Conservation (phyloP, 2,113 vertebrate genomes). For the Sebastes schlegelii region DNA sequence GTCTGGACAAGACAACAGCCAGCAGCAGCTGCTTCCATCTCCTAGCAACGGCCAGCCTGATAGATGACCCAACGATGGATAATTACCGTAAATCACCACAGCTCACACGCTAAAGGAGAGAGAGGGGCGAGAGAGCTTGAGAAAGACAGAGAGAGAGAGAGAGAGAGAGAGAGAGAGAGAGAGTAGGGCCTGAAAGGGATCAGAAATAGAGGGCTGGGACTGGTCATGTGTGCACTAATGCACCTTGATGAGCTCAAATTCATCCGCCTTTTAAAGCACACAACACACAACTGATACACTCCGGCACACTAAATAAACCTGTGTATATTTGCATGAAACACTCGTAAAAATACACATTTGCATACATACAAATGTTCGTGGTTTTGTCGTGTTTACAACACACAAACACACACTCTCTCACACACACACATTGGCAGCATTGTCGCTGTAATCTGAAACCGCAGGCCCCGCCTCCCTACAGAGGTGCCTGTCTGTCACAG, state of each 20-base stretch:
- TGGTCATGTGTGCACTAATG: conserved; percentile 87
- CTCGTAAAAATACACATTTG: conserved; percentile 6
- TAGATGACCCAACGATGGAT: conserved; percentile 98
- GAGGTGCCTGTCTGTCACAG: conserved; percentile 71
- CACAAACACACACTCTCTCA: neutral
- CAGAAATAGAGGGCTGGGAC: conserved; percentile 63
- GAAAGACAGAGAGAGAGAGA: conserved; percentile 33
- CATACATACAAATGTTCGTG: neutral
- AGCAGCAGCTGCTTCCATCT: conserved; percentile 98
- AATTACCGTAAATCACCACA: conserved; percentile 97
- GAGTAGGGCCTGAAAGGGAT: conserved; percentile 63
- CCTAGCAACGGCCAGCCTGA: conserved; percentile 96
- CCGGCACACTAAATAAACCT: conserved; percentile 16
- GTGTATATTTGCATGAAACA: neutral
- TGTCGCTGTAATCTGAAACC: conserved; percentile 84
- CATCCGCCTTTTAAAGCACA: conserved; percentile 56
- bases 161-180: conserved; percentile 32
- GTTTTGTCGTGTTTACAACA: neutral
- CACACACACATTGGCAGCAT: conserved; percentile 57
- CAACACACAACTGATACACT: conserved; percentile 3
- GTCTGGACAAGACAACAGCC: conserved; percentile 92
- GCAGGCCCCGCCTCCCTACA: conserved; percentile 66
- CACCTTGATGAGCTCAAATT: conserved; percentile 86
- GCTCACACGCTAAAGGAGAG: conserved; percentile 78
- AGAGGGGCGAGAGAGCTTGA: conserved; percentile 63